Evolutionary conservation across 2,888 invertebrate species (phyloP), one percentile per base, ranked within the genome.

Genomic region (Tenthredo livida): DNA sequence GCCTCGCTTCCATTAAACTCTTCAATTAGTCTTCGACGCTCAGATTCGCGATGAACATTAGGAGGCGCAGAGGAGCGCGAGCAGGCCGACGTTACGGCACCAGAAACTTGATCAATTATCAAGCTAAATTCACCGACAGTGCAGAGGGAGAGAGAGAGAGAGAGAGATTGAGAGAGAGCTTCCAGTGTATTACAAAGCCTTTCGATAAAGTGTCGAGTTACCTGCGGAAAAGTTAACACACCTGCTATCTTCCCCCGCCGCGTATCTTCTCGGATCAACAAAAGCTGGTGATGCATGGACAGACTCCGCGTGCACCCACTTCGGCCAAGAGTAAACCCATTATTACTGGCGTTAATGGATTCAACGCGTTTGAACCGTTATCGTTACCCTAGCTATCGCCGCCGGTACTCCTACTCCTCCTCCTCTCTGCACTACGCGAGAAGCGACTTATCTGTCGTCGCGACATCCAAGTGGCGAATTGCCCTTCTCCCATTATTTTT

Each of bases 281-380:
- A 77, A 29, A 17, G 43, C 72, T 73, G 2, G 29, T 61, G 67
- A 83, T 83, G 83, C 40, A 83, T 43, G 70, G 70, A 61, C 61
- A 67, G 67, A 17, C 21, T 50, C 67, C 29, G 47, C 65, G 61
- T 83, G 67, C 83, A 83, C 67, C 83, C 83, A 83, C 83, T 83
- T 83, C 33, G 47, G 29, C 33, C 15, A 15, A 83, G 50, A 83
- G 83, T 70, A 83, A 83, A 83, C 83, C 70, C 83, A 83, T 83
- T 83, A 83, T 70, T 65, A 33, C 83, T 61, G 33, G 43, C 83
- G 67, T 83, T 83, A 83, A 83, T 83, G 83, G 67, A 83, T 70
- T 70, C 67, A 50, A 67, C 83, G 83, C 83, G 83, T 83, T 67
- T 61, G 61, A 77, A 17, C 58, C 29, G 67, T 83, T 83, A 83